Conservation (phyloP, 2,113 vertebrate species). For the Megaceryle maxima region DNA sequence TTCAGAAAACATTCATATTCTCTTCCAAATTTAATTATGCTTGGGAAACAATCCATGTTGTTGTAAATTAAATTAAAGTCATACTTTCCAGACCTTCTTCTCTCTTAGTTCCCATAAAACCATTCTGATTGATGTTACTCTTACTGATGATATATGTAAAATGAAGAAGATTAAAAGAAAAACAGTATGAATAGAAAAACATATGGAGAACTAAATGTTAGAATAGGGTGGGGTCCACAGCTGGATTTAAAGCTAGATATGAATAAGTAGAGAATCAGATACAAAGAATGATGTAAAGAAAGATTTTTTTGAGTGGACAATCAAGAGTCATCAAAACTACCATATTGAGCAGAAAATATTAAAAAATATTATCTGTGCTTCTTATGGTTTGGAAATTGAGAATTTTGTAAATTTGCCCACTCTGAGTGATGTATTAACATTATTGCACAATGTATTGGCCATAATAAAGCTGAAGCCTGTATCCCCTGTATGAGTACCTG, state of each 20-base stretch:
- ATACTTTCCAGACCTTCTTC: neutral
- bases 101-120: neutral
- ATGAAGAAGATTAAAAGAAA: neutral
- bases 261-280: neutral
- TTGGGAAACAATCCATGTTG: neutral
- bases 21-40: neutral
- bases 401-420: neutral
- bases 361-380: neutral
- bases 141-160: neutral
- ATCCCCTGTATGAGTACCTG: neutral
- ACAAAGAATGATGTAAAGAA: neutral
- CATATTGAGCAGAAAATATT: neutral
- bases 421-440: neutral
- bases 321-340: neutral
- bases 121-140: neutral
- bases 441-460: neutral
- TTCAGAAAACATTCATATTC: neutral
- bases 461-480: neutral
- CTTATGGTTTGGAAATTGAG: neutral
- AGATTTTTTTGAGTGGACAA: rapidly evolving
- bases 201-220: neutral
- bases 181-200: neutral
- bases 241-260: neutral
- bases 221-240: neutral
- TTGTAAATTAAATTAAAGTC: neutral